phyloP scores from a whole-genome alignment of 2,888 invertebrate genomes.

The Amblyjoppa proteus region DNA sequence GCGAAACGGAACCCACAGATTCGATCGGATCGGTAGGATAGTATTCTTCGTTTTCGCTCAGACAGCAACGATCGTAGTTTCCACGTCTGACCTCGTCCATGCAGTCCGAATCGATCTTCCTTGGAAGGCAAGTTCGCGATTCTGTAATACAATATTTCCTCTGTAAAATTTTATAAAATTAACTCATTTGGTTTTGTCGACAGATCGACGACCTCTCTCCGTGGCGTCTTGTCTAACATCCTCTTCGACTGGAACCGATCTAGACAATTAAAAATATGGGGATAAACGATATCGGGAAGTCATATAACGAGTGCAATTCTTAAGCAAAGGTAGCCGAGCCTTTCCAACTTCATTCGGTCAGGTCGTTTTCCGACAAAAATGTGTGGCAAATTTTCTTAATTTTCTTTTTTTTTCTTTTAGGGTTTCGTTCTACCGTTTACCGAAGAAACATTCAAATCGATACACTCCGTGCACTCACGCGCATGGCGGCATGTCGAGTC shows the following conservation, averaged over 20 bases:
- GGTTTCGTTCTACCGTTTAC: not conserved
- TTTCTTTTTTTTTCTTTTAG: not conserved
- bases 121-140: slow-evolving; percentile 49
- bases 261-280: no score
- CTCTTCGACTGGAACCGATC: slow-evolving; percentile 35
- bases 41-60: slow-evolving; percentile 34
- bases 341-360: no score
- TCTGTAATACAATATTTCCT: slow-evolving; percentile 25
- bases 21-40: slow-evolving; percentile 3
- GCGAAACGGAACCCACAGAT: slow-evolving; percentile 13
- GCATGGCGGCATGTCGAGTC: slow-evolving; percentile 68
- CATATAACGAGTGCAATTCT: not conserved
- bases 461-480: slow-evolving; percentile 58
- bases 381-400: not conserved
- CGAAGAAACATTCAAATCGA: not conserved
- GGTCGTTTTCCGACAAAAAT: not conserved
- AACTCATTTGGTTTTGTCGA: not conserved
- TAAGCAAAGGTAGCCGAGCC: not conserved
- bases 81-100: not conserved
- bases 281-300: no score
- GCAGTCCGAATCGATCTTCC: slow-evolving; percentile 7
- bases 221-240: not conserved
- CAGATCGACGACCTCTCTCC: not conserved
- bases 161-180: not conserved
- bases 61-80: not conserved